Evolutionary conservation across 2,797 vertebrate genomes (phyloP).

Genomic region (Falco columbarius): DNA sequence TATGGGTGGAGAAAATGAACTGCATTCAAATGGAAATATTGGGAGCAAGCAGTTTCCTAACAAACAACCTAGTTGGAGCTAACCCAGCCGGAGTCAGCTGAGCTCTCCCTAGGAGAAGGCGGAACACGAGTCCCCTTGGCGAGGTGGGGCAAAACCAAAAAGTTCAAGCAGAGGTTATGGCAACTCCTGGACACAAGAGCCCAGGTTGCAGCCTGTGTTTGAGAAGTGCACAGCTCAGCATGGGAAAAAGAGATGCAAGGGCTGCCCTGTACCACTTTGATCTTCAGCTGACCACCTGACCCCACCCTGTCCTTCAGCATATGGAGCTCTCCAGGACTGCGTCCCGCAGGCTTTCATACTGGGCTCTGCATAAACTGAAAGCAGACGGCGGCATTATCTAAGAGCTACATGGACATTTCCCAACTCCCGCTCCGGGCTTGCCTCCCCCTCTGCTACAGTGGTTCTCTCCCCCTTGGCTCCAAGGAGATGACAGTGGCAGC

Average conservation of each 20-base stretch:
- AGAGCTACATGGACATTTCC: accelerated
- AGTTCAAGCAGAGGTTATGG: slow-evolving; percentile 13
- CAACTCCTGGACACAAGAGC: accelerated
- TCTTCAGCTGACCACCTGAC: background rate
- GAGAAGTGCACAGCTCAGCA: background rate
- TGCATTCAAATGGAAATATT: slow-evolving; percentile 1
- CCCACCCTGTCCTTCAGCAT: background rate
- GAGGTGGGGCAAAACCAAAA: background rate
- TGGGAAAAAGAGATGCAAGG: background rate
- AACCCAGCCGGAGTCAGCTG: background rate
- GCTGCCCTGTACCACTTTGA: background rate
- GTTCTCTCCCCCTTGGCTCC: background rate
- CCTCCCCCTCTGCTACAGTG: background rate
- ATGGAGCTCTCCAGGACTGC: background rate
- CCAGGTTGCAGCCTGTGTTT: background rate
- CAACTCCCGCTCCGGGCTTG: accelerated
- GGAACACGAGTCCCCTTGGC: background rate
- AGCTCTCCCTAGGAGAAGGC: background rate
- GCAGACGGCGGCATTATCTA: accelerated
- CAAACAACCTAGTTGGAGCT: background rate
- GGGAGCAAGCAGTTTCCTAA: background rate
- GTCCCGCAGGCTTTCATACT: accelerated
- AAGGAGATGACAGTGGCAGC: background rate
- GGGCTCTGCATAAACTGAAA: background rate
- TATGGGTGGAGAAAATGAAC: slow-evolving; percentile 35